Conservation (phyloP, 2,113 vertebrate species). For the Alaudala cheleensis region DNA sequence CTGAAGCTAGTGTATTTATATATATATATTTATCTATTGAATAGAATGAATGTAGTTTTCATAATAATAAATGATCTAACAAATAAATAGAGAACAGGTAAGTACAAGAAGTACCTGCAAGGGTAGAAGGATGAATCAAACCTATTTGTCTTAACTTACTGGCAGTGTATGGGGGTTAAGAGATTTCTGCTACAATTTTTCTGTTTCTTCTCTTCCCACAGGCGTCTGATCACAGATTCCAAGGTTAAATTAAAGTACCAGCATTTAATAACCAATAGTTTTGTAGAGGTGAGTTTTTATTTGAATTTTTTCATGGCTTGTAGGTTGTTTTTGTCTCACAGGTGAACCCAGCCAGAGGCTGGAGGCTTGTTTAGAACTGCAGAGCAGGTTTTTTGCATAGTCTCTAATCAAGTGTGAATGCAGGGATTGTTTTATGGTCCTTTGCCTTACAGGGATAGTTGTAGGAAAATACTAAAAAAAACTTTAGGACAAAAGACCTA, state of each 20-base stretch:
- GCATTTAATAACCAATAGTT: slow-evolving; percentile 99
- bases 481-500: neutral
- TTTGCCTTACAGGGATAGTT: neutral
- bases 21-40: neutral
- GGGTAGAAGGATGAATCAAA: neutral
- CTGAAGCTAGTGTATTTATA: neutral
- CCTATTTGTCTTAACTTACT: neutral
- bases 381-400: neutral
- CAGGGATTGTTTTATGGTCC: neutral
- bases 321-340: neutral
- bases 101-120: neutral
- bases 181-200: slow-evolving; percentile 11
- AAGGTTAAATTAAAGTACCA: slow-evolving; percentile 99
- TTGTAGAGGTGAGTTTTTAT: slow-evolving; percentile 95
- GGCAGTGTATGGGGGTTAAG: neutral
- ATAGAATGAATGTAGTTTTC: neutral
- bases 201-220: slow-evolving; percentile 68
- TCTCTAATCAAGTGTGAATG: neutral
- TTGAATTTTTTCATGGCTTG: neutral
- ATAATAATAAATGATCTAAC: neutral
- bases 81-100: neutral
- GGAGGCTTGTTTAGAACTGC: neutral
- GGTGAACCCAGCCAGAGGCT: neutral
- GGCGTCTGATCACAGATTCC: slow-evolving; percentile 99
- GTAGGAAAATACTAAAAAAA: neutral